phyloP scores from a whole-genome alignment of 2,888 invertebrate genomes.

The Apotomis turbidana region DNA sequence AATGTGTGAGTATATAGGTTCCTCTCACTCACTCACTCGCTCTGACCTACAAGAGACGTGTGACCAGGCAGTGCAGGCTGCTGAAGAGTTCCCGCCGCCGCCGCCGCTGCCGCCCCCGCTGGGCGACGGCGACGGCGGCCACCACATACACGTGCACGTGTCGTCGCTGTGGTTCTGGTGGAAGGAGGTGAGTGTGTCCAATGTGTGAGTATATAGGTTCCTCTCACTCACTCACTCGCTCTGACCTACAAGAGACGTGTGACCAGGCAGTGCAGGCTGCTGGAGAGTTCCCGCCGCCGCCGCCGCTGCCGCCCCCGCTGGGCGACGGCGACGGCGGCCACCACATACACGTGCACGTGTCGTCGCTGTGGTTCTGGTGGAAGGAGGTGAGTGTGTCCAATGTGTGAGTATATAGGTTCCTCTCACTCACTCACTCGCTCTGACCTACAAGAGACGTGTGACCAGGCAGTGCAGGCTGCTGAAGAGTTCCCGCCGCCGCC shows the following conservation, averaged over 20 bases:
- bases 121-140: conserved; percentile 60
- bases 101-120: not conserved
- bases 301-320: not conserved
- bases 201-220: too few relatives aligned
- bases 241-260: conserved; percentile 75
- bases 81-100: conserved; percentile 52
- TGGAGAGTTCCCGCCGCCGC: conserved; percentile 49
- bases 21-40: too few relatives aligned
- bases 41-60: conserved; percentile 74
- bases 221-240: too few relatives aligned
- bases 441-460: conserved; percentile 82
- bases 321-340: conserved; percentile 65
- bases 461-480: conserved; percentile 71
- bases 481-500: conserved; percentile 50
- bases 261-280: conserved; percentile 74
- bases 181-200: conserved; percentile 82
- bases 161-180: conserved; percentile 92
- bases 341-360: conserved; percentile 87
- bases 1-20: too few relatives aligned
- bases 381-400: conserved; percentile 80
- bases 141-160: conserved; percentile 87
- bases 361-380: conserved; percentile 91
- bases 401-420: too few relatives aligned
- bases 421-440: too few relatives aligned
- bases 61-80: conserved; percentile 73